Conservation (phyloP, 2,888 invertebrate genomes). For the Lasius fuliginosus region DNA sequence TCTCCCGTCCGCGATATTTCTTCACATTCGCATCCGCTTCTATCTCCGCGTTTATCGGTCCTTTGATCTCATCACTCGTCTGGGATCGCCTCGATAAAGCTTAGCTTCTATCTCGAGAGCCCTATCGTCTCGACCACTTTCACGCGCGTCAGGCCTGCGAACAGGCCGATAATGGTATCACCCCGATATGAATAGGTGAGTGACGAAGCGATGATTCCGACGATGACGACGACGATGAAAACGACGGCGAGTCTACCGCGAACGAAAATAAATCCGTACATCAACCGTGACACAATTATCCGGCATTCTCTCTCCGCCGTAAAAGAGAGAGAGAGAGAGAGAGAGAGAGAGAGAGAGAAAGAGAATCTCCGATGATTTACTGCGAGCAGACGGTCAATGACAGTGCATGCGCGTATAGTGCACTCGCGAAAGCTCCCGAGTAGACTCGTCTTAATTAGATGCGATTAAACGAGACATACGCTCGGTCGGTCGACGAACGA, state of each 20-base stretch:
- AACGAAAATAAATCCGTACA: conserved; percentile 70
- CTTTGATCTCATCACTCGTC: conserved; percentile 21
- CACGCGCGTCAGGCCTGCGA: not conserved
- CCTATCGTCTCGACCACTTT: not conserved
- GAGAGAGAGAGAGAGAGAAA: too few species aligned
- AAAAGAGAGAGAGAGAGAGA: conserved; percentile 36
- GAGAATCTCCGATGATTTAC: conserved; percentile 65
- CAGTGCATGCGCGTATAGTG: conserved; percentile 59
- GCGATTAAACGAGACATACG: conserved; percentile 71
- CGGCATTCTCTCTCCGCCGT: conserved; percentile 47
- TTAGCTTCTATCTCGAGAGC: conserved; percentile 3
- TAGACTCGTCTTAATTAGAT: conserved; percentile 71
- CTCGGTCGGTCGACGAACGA: conserved; percentile 42
- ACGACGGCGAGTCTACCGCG: conserved; percentile 41
- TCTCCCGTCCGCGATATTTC: not conserved
- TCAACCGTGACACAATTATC: conserved; percentile 72
- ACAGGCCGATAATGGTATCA: conserved; percentile 28
- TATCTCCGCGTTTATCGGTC: conserved; percentile 12
- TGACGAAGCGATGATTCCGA: not conserved
- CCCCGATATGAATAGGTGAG: not conserved
- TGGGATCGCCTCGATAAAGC: conserved; percentile 7
- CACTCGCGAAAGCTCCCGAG: conserved; percentile 21
- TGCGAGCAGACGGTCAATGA: conserved; percentile 72
- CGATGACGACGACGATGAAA: not conserved
- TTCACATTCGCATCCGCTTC: conserved; percentile 13